These are phyloP conservation scores for Periphyllus acericola DNA, from an alignment of 2,888 invertebrate genomes.

Conservation along the genomic window DNA sequence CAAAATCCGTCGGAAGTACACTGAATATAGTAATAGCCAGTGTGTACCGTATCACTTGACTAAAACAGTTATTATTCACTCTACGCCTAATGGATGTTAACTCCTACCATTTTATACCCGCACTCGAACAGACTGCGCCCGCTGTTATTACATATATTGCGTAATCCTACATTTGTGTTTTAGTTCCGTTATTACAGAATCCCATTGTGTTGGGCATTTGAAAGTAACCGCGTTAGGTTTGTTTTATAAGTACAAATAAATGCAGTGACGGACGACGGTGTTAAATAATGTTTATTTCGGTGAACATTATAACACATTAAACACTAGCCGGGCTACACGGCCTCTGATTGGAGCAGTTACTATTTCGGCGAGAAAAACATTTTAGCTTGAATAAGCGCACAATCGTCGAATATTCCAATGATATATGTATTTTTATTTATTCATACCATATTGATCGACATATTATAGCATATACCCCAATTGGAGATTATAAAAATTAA, in stretches of 20 bases:
- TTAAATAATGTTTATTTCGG: background rate
- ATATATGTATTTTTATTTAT: too few species aligned
- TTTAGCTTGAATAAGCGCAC: too few species aligned
- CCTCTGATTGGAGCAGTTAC: too few species aligned
- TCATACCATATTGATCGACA: too few species aligned
- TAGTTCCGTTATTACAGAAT: slow-evolving; percentile 30
- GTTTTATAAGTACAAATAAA: background rate
- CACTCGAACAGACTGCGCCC: slow-evolving; percentile 16
- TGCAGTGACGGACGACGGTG: background rate
- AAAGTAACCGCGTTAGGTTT: slow-evolving; percentile 9
- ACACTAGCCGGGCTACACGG: too few species aligned
- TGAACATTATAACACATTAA: background rate
- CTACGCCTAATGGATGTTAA: slow-evolving; percentile 10
- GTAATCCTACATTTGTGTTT: slow-evolving; percentile 40
- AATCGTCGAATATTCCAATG: too few species aligned
- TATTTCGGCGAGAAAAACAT: too few species aligned
- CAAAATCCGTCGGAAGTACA: background rate
- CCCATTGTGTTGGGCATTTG: background rate
- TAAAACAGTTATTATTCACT: slow-evolving; percentile 23
- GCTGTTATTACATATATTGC: background rate
- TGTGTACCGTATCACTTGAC: slow-evolving; percentile 17
- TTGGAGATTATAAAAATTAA: too few species aligned
- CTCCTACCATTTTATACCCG: background rate
- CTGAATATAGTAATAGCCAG: background rate
- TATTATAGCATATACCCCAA: too few species aligned